Evolutionary conservation across 2,888 invertebrate species (phyloP), one percentile per base, ranked within the genome.

Genomic region (Aquatica leii): DNA sequence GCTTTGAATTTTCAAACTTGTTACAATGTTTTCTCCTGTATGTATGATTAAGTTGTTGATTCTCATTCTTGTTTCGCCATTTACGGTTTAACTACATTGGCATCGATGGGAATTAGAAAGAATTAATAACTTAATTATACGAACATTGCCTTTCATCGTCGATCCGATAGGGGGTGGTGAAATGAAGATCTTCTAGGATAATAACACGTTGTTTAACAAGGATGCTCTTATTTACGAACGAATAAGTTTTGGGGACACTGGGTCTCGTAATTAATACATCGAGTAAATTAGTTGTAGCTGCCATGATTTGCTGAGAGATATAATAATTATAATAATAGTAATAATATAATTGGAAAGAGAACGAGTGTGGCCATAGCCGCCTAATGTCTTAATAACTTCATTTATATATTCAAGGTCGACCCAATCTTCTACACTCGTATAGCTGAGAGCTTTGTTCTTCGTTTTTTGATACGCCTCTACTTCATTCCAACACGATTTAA

Each of bases 361-460:
- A 74, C 75, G 73, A 77, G 78, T 78, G 78, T 78, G 78, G 78
- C 78, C 77, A 72, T 74, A 72, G 74, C 78, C 78, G 77, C 77
- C 79, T 81, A 81, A 81, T 81, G 81, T 81, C 81, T 81, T 81
- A 81, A 81, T 81, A 81, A 80, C 81, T 81, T 81, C 80, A 81
- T 81, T 81, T 80, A 79, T 78, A 73, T 74, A 76, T 79, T 78
- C 81, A 81, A 81, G 81, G 80, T 77, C 80, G 78, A 43, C 68
- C 71, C 71, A 72, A 72, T 72, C 72, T 72, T 72, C 70, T 65
- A 69, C 68, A 65, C 66, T 66, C 65, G 62, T 63, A 54, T 59
- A 37, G 67, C 69, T 65, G 54, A 69, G 66, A 66, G 67, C 69
- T 66, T 68, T 68, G 62, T 69, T 69, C 68, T 69, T 67, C 62